Evolutionary conservation across 2,888 invertebrate genomes (phyloP).

Genomic region (Apotomis turbidana): DNA sequence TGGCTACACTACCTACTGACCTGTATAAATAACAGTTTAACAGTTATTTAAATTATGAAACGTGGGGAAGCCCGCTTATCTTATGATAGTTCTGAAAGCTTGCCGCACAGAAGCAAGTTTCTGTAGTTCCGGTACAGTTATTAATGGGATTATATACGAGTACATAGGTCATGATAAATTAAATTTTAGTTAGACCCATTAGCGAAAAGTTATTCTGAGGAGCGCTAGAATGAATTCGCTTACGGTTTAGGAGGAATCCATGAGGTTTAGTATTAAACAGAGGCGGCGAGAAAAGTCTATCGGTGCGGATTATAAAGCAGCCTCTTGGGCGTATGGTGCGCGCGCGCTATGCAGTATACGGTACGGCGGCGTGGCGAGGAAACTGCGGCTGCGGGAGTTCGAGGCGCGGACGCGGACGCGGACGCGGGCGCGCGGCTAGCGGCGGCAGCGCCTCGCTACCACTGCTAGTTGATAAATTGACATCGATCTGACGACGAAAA

Average conservation of each 20-base stretch:
- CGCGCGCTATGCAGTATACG: constrained; percentile 48
- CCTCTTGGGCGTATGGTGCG: constrained; percentile 29
- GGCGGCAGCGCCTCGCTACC: constrained; percentile 64
- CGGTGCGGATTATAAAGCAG: neutral
- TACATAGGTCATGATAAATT: neutral
- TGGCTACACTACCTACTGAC: neutral
- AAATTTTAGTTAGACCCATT: no score
- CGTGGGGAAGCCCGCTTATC: constrained; percentile 4
- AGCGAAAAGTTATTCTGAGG: no score
- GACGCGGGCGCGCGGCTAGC: constrained; percentile 45
- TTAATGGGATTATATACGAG: neutral
- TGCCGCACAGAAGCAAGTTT: neutral
- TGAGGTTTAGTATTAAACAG: neutral
- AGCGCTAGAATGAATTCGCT: no score
- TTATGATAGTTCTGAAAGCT: neutral
- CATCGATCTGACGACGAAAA: constrained; percentile 67
- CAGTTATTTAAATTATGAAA: neutral
- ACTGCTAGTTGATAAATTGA: constrained; percentile 67
- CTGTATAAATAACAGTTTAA: neutral
- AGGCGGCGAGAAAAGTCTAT: neutral
- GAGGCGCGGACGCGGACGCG: constrained; percentile 42
- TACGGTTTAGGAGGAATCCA: neutral
- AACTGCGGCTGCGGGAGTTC: neutral
- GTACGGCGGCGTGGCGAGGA: constrained; percentile 49
- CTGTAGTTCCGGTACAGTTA: neutral